These are phyloP conservation scores for Acanthosoma haemorrhoidale DNA, from an alignment of 2,888 invertebrate species.

Conservation along the genomic window DNA sequence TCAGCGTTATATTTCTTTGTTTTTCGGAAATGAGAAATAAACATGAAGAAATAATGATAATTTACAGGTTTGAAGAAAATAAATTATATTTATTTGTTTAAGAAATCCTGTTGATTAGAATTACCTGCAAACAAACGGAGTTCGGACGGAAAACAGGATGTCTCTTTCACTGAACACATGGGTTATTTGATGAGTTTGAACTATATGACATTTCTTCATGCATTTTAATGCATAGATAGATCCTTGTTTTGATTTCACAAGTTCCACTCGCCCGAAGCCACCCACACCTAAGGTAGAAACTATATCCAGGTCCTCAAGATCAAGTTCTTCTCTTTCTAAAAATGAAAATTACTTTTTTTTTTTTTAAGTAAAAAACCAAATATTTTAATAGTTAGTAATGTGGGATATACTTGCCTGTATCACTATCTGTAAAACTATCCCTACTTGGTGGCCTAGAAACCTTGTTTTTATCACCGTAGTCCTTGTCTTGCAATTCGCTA, in stretches of 20 bases:
- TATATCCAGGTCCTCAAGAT: conserved; percentile 56
- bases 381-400: background rate
- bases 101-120: too few species aligned
- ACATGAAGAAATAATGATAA: too few species aligned
- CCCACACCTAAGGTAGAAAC: conserved; percentile 64
- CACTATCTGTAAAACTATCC: conserved; percentile 38
- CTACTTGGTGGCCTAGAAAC: conserved; percentile 38
- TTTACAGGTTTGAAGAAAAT: too few species aligned
- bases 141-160: conserved; percentile 63
- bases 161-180: conserved; percentile 65
- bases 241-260: conserved; percentile 49
- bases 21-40: too few species aligned
- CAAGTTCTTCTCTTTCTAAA: conserved; percentile 48
- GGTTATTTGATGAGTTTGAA: conserved; percentile 67
- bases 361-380: background rate
- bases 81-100: too few species aligned
- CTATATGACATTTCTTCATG: conserved; percentile 66
- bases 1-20: too few species aligned
- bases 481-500: conserved; percentile 65
- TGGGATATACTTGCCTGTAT: conserved; percentile 33
- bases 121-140: conserved; percentile 68
- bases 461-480: conserved; percentile 60
- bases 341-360: conserved; percentile 7
- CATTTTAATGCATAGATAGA: conserved; percentile 63
- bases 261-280: conserved; percentile 66